phyloP scores from a whole-genome alignment of 2,113 vertebrate genomes.

The Spermophilus dauricus region DNA sequence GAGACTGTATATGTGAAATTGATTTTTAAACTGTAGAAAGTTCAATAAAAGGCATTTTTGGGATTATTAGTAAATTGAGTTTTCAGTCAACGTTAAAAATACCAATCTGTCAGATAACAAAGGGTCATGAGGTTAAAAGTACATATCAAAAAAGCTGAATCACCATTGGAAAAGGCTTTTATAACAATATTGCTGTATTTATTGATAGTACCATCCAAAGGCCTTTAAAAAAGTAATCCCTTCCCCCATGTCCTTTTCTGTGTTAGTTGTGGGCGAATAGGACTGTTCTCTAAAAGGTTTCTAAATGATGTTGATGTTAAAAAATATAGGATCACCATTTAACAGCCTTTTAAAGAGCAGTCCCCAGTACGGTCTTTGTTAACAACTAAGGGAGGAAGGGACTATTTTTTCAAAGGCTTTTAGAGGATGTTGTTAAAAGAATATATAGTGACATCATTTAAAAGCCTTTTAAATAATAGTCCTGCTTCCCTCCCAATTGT shows the following conservation, averaged over 20 bases:
- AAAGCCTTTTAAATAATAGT: constrained; percentile 83
- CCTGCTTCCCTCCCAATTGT: constrained; percentile 66
- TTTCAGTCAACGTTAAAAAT: constrained; percentile 60
- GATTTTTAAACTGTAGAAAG: constrained; percentile 71
- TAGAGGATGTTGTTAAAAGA: constrained; percentile 82
- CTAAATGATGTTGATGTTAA: constrained; percentile 79
- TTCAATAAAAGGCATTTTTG: constrained; percentile 71
- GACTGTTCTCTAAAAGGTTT: constrained; percentile 82
- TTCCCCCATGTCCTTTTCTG: constrained; percentile 56
- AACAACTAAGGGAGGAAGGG: constrained; percentile 69
- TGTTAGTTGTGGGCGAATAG: constrained; percentile 49
- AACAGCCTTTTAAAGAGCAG: constrained; percentile 78
- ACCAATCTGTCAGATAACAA: constrained; percentile 50
- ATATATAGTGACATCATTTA: constrained; percentile 77
- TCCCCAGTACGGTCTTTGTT: constrained; percentile 70
- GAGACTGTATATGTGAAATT: constrained; percentile 22
- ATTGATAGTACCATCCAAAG: constrained; percentile 70
- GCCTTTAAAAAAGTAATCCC: constrained; percentile 76
- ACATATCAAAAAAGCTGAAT: constrained; percentile 70
- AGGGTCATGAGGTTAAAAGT: constrained; percentile 69
- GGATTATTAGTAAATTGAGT: constrained; percentile 77
- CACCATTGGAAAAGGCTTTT: constrained; percentile 70
- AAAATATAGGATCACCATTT: constrained; percentile 74
- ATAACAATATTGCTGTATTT: constrained; percentile 71
- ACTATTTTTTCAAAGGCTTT: constrained; percentile 80